A percentile compares a stretch with the other conserved stretches of the same genome.
Conservation (phyloP, 1,140 invertebrate genomes). For the Linepithema humile region DNA sequence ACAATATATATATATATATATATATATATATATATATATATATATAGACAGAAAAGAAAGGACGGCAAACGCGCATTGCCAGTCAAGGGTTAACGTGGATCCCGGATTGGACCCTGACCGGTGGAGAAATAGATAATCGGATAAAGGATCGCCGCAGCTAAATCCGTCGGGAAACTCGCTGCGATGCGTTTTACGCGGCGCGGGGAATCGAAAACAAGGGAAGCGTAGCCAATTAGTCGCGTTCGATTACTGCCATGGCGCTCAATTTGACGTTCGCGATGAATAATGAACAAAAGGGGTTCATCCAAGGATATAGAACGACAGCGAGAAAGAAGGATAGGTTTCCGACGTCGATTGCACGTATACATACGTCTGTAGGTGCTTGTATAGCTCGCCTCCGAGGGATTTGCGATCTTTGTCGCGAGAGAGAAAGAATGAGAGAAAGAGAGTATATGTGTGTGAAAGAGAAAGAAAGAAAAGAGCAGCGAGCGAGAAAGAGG, state of each 20-base stretch:
- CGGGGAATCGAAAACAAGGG: background rate
- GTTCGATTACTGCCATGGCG: slow-evolving; percentile 17
- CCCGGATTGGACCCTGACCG: background rate
- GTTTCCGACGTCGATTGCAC: slow-evolving; percentile 15
- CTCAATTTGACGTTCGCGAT: slow-evolving; percentile 36
- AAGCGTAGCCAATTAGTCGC: slow-evolving; percentile 35
- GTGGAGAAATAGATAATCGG: slow-evolving; percentile 21
- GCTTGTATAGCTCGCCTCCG: slow-evolving; percentile 25
- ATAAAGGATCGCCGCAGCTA: background rate
- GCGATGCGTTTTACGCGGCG: slow-evolving; percentile 4
- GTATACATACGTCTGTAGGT: slow-evolving; percentile 29
- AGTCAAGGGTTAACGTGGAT: slow-evolving; percentile 16
- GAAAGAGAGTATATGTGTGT: background rate
- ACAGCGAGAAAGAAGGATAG: background rate
- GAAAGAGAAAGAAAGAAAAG: background rate
- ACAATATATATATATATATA: no score
- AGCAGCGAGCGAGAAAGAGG: background rate
- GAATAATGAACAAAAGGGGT: slow-evolving; percentile 28
- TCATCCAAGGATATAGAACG: background rate
- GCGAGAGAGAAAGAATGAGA: background rate
- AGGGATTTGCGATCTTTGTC: slow-evolving; percentile 41
- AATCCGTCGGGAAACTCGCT: background rate
- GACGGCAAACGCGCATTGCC: background rate
- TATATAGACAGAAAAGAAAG: background rate
- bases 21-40: no score